phyloP scores from a whole-genome alignment of 2,113 vertebrate species.

The Lucifuga dentata region DNA sequence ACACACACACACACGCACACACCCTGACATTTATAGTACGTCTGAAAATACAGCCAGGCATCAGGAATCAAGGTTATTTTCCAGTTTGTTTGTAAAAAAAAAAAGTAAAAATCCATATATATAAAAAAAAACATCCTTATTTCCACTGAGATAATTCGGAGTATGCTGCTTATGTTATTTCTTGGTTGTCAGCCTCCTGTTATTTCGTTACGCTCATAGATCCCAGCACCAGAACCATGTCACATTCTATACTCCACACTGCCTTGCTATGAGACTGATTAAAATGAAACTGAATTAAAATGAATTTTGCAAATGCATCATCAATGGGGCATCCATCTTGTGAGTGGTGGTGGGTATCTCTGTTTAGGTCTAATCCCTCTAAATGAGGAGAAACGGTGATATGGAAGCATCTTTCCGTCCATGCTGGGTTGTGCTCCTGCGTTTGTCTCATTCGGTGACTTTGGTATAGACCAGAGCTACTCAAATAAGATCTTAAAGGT shows the following conservation, averaged over 20 bases:
- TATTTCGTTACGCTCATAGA: constrained; percentile 28
- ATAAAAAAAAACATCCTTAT: constrained; percentile 3
- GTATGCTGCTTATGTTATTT: constrained; percentile 21
- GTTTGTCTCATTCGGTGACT: no score
- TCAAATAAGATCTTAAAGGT: no score
- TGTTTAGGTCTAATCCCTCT: constrained; percentile 33
- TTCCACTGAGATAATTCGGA: constrained; percentile 16
- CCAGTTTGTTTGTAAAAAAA: neutral
- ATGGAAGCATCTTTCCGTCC: neutral
- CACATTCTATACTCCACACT: constrained; percentile 37
- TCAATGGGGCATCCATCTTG: constrained; percentile 72
- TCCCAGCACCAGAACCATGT: constrained; percentile 46
- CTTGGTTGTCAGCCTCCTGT: constrained; percentile 44
- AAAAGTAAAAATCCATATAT: neutral
- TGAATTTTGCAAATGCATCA: constrained; percentile 51
- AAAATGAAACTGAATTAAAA: constrained; percentile 71
- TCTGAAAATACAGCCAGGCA: no score
- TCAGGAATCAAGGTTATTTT: neutral
- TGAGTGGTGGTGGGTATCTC: constrained; percentile 51
- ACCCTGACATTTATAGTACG: no score
- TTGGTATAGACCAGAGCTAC: no score
- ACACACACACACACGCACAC: no score
- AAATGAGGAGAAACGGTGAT: constrained; percentile 36
- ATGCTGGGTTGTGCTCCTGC: no score
- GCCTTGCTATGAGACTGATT: constrained; percentile 39